phyloP scores from a whole-genome alignment of 2,888 invertebrate species.

The Polietes domitor region DNA sequence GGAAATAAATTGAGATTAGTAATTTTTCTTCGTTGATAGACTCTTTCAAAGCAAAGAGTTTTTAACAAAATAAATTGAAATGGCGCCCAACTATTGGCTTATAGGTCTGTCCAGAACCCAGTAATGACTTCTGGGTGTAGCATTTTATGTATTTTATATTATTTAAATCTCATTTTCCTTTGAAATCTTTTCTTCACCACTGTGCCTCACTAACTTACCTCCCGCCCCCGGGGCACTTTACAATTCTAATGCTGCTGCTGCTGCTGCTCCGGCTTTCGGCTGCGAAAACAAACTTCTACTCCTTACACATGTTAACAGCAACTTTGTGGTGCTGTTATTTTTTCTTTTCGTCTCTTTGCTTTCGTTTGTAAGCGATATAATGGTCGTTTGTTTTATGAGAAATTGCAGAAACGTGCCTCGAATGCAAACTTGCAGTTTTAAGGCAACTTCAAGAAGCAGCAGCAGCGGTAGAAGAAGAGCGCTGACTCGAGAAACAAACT shows the following conservation, averaged over 20 bases:
- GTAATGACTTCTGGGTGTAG: too few relatives aligned
- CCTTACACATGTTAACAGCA: constrained; percentile 1
- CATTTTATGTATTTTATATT: too few relatives aligned
- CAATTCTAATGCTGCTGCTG: neutral
- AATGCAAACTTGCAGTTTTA: constrained; percentile 70
- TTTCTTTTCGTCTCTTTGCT: constrained; percentile 37
- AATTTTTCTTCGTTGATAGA: too few relatives aligned
- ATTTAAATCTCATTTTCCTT: too few relatives aligned
- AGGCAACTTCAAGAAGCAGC: neutral
- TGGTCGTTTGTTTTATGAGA: constrained; percentile 81
- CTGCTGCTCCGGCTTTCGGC: neutral
- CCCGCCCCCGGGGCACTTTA: neutral
- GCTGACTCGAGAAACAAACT: constrained; percentile 17
- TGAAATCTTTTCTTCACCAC: neutral
- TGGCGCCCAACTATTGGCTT: neutral
- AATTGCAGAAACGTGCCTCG: constrained; percentile 80
- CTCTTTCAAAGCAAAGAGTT: too few relatives aligned
- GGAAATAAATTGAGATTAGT: too few relatives aligned
- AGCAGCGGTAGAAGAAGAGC: neutral
- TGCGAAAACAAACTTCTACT: neutral
- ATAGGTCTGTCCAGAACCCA: too few relatives aligned
- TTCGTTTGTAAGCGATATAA: constrained; percentile 73
- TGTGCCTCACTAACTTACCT: neutral
- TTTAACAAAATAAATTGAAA: neutral
- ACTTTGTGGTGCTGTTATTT: constrained; percentile 7